These are phyloP conservation scores for Cebus imitator DNA, from an alignment of 2,113 vertebrate genomes.

Conservation along the genomic window DNA sequence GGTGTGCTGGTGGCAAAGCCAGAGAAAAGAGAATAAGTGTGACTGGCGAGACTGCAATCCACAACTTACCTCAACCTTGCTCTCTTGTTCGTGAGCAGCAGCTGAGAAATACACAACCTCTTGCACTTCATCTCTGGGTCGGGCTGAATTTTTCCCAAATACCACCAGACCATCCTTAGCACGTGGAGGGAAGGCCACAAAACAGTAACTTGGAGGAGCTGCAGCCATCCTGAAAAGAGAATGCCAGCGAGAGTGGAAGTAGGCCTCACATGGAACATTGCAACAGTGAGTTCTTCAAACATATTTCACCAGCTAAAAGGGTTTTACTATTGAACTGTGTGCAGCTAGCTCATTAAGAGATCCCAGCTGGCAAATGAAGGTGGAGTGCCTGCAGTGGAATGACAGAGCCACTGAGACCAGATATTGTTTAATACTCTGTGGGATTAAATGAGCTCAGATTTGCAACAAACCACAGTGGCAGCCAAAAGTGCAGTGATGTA, in stretches of 20 bases:
- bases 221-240: constrained; percentile 84
- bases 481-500: not conserved
- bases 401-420: not conserved
- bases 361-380: constrained; percentile 18
- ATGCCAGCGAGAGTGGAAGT: not conserved
- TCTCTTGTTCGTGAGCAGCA: constrained; percentile 80
- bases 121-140: constrained; percentile 89
- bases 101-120: constrained; percentile 87
- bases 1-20: not conserved
- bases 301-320: not conserved
- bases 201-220: constrained; percentile 87
- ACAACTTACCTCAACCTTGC: constrained; percentile 86
- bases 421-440: not conserved
- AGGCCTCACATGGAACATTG: rapidly evolving
- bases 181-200: constrained; percentile 86
- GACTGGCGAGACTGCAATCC: rapidly evolving
- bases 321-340: not conserved
- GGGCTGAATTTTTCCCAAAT: constrained; percentile 89
- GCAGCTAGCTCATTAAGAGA: not conserved
- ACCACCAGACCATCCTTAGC: constrained; percentile 85
- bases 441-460: constrained; percentile 31
- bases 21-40: rapidly evolving
- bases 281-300: not conserved
- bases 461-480: not conserved
- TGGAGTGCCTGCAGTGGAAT: not conserved